These are phyloP conservation scores for Pachypeltis micranthus DNA, from an alignment of 1,140 invertebrate genomes.

Conservation along the genomic window DNA sequence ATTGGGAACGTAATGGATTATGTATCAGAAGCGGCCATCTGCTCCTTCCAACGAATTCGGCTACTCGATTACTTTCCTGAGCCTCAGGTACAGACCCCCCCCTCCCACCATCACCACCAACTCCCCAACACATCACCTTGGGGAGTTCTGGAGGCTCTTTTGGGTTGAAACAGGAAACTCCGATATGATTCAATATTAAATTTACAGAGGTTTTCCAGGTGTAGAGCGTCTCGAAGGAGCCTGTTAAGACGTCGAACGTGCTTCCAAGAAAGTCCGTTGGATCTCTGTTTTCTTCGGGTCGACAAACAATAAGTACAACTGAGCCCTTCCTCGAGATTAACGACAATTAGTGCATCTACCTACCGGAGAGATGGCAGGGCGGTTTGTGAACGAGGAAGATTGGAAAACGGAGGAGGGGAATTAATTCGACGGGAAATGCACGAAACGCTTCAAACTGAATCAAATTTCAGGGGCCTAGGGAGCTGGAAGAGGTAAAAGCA, in stretches of 20 bases:
- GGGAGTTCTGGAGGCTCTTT: no score
- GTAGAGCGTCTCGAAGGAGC: no score
- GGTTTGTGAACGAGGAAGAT: neutral
- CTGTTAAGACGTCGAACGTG: neutral
- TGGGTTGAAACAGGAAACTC: no score
- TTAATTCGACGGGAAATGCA: neutral
- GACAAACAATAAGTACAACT: neutral
- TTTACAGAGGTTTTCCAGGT: slow-evolving; percentile 4
- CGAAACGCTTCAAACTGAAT: neutral
- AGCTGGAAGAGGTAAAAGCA: neutral
- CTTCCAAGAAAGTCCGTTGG: neutral
- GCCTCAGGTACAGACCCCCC: neutral
- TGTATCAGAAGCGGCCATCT: slow-evolving; percentile 9
- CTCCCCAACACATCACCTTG: no score
- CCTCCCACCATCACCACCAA: no score
- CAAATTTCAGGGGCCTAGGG: neutral
- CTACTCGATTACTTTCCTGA: neutral
- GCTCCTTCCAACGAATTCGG: neutral
- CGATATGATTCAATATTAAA: slow-evolving; percentile 6
- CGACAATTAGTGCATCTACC: neutral
- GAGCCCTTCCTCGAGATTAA: neutral
- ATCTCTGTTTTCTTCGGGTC: neutral
- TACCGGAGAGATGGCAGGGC: neutral
- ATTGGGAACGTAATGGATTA: slow-evolving; percentile 5
- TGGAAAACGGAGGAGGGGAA: neutral